Base-by-base conservation (phyloP, 2,888 invertebrate genomes). In the Nezara viridula region DNA sequence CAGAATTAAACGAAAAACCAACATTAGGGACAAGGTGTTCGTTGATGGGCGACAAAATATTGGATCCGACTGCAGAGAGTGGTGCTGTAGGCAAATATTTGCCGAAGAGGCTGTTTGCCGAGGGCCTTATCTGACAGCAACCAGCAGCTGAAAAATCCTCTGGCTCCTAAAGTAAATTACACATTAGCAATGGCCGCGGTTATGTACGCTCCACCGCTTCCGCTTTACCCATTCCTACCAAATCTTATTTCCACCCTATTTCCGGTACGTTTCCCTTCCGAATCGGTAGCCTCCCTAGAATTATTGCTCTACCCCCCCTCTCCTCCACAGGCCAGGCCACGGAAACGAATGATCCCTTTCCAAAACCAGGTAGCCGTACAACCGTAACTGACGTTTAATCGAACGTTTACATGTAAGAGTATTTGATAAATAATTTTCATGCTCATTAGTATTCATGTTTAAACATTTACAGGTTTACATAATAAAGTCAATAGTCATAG, bases 81-180 rank as follows among this genome's bases (percentile, higher is more conserved):
- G 66, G 37, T 37, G 66, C 37, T 73, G 66, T 37, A 73, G 66
- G 37, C 66, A 73, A 73, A 73, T 73, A 73, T 73, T 73, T 37
- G 66, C 19, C 32, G 32, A 73, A 73, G 66, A 19, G 37, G 37
- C 66, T 73, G 66, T 73, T 73, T 81, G 40, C 44, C 12, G 81
- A 14, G n/a, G 81, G 44, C 81, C 81, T 81, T 81, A 81, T 81
- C 81, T 81, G n/a, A 81, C 44, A 81, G 81, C n/a, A 47, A 47
- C 81, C 81, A n/a, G 3, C 24, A 44, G 44, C 81, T 40, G 44
- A 81, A 81, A 81, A 81, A 81, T 81, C n/a, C 81, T 14, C 44
- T 81, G 44, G 44, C 81, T 81, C 81, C 44, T 81, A 81, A 81
- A 81, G 81, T 81, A 81, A 81, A 81, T 81, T 81, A 47, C 81